Evolutionary conservation across 2,113 vertebrate genomes (phyloP).

Genomic region (Empidonax traillii): DNA sequence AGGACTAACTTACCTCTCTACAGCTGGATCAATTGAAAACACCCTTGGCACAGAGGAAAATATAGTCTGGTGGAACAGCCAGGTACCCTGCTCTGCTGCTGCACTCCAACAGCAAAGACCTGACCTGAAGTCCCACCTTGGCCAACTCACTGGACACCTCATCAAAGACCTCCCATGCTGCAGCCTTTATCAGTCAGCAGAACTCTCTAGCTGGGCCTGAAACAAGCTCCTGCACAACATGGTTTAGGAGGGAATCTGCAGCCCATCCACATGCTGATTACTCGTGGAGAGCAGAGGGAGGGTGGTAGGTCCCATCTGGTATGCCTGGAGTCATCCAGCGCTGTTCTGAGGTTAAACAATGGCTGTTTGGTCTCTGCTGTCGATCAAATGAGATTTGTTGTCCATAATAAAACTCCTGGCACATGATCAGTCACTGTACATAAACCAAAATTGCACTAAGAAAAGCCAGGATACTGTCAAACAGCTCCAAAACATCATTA

Average conservation of each 20-base stretch:
- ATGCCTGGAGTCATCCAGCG: not conserved
- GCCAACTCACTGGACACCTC: not conserved
- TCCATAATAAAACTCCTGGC: slow-evolving; percentile 3
- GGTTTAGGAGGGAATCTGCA: not conserved
- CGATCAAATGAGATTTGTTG: not conserved
- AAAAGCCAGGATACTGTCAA: not conserved
- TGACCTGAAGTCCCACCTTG: not conserved
- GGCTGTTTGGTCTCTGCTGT: not conserved
- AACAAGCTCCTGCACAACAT: not conserved
- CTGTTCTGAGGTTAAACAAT: not conserved
- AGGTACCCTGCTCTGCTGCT: not conserved
- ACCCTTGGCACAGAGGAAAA: not conserved
- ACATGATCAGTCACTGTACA: not conserved
- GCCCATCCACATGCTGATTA: not conserved
- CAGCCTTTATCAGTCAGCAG: not conserved
- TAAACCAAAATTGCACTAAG: not conserved
- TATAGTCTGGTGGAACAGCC: rapidly evolving
- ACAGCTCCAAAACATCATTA: not conserved
- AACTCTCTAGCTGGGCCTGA: not conserved
- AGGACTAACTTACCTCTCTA: not conserved
- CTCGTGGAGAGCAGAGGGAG: not conserved
- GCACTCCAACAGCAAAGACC: not conserved
- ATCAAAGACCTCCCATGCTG: not conserved
- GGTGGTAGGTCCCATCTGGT: slow-evolving; percentile 10
- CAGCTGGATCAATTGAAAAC: not conserved